A percentile compares a stretch with the other conserved stretches of the same genome.
phyloP scores from a whole-genome alignment of 35 echinoderm and acorn worm genomes.

The Apostichopus japonicus region DNA sequence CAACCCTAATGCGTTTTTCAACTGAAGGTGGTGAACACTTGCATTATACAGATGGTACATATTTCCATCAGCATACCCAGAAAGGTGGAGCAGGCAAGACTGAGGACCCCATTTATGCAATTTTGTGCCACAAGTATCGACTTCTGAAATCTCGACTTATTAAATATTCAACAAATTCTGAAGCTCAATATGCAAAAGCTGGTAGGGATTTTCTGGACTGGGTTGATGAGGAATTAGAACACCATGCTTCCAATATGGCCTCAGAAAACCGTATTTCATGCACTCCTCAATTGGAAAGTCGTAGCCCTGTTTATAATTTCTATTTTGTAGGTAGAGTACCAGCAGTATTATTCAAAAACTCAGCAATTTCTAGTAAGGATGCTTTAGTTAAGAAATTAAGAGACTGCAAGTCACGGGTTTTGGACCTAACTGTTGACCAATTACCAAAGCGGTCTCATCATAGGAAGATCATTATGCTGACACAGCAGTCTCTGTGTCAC shows the following conservation, averaged over 20 bases:
- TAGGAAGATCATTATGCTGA: no score
- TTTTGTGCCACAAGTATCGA: not conserved
- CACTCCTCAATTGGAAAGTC: not conserved
- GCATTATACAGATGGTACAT: not conserved
- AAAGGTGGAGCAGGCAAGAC: not conserved
- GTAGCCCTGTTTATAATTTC: no score
- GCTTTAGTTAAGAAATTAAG: not conserved
- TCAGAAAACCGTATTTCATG: not conserved
- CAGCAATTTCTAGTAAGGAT: not conserved
- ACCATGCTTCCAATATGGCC: no score
- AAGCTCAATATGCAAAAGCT: not conserved
- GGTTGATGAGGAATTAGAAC: not conserved
- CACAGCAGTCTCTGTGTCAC: no score
- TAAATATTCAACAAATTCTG: not conserved
- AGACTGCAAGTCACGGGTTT: no score
- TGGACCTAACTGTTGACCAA: no score
- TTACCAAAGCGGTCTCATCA: no score
- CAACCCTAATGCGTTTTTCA: constrained; percentile 35
- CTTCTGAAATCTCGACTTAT: not conserved
- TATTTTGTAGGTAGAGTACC: not conserved
- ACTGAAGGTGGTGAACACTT: constrained; percentile 53
- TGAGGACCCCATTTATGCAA: constrained; percentile 30
- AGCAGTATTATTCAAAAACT: not conserved
- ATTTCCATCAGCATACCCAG: constrained; percentile 26
- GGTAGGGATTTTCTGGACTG: constrained; percentile 22